phyloP scores from a whole-genome alignment of 2,888 invertebrate species.

The Dynastes grantii region DNA sequence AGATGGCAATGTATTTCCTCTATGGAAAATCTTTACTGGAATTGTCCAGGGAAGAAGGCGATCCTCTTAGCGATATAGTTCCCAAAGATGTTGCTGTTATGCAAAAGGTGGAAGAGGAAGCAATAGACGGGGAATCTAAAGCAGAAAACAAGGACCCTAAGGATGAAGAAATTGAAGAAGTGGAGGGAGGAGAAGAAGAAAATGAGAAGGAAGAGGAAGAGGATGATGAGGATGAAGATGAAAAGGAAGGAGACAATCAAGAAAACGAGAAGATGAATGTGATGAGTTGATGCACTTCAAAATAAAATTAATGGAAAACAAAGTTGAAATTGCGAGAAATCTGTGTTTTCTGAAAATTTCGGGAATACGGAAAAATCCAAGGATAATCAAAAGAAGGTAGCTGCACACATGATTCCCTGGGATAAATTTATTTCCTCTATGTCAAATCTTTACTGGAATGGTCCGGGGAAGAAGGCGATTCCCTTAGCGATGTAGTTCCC shows the following conservation, averaged over 20 bases:
- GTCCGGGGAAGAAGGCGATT: slow-evolving; percentile 89
- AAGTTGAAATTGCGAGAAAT: slow-evolving; percentile 48
- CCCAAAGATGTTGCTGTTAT: slow-evolving; percentile 68
- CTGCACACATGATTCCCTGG: slow-evolving; percentile 88
- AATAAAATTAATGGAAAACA: slow-evolving; percentile 51
- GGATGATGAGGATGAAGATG: slow-evolving; percentile 61
- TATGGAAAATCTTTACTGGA: slow-evolving; percentile 86
- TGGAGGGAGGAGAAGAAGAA: slow-evolving; percentile 50
- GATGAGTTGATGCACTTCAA: too few species aligned
- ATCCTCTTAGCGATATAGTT: slow-evolving; percentile 85
- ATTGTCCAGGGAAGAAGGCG: slow-evolving; percentile 88
- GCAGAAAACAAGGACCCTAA: slow-evolving; percentile 58
- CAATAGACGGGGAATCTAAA: slow-evolving; percentile 73
- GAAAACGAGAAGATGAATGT: slow-evolving; percentile 59
- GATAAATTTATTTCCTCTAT: slow-evolving; percentile 91
- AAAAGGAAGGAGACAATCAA: slow-evolving; percentile 53
- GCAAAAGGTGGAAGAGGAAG: slow-evolving; percentile 68
- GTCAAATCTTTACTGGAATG: slow-evolving; percentile 85
- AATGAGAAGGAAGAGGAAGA: slow-evolving; percentile 54
- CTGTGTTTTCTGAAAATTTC: slow-evolving; percentile 54
- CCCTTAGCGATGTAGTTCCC: slow-evolving; percentile 84
- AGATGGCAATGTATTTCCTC: slow-evolving; percentile 80
- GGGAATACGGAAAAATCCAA: slow-evolving; percentile 38
- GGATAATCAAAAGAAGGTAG: slow-evolving; percentile 69
- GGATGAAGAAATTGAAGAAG: slow-evolving; percentile 55